Percentiles rank a stretch among this genome's conserved stretches.
These are phyloP conservation scores for Fukomys damarensis DNA, from an alignment of 2,113 vertebrate species.

Conservation along the genomic window DNA sequence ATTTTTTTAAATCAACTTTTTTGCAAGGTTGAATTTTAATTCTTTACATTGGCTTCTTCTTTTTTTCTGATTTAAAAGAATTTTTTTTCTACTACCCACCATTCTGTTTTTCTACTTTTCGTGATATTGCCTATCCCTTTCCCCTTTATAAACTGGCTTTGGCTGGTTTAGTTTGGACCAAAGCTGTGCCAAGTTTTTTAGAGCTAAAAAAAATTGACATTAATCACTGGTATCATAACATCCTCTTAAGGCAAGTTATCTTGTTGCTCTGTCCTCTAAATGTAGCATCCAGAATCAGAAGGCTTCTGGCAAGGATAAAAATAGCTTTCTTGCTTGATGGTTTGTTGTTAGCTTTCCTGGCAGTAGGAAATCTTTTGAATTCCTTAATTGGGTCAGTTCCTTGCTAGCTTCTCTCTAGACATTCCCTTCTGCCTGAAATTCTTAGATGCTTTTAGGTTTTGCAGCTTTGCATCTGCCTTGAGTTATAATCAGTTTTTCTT, in stretches of 20 bases:
- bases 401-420: conserved; percentile 63
- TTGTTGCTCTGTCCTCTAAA: conserved; percentile 69
- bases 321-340: conserved; percentile 75
- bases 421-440: conserved; percentile 58
- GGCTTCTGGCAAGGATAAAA: conserved; percentile 74
- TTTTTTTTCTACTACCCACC: not conserved
- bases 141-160: not conserved
- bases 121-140: not conserved
- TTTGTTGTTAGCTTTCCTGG: conserved; percentile 75
- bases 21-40: conserved; percentile 28
- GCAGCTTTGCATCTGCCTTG: not conserved
- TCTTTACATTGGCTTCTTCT: conserved; percentile 11
- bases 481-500: not conserved
- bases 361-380: conserved; percentile 81
- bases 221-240: conserved; percentile 76
- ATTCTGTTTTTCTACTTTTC: conserved; percentile 45
- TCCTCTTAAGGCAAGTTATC: conserved; percentile 82
- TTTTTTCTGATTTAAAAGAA: not conserved
- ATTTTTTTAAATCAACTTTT: not conserved
- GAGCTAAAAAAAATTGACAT: conserved; percentile 54
- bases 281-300: conserved; percentile 74
- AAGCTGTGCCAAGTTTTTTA: conserved; percentile 43
- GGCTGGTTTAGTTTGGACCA: conserved; percentile 33
- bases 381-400: conserved; percentile 78
- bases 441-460: conserved; percentile 57